A percentile compares a stretch with the other conserved stretches of the same genome.
Conservation (phyloP, 2,888 invertebrate species). For the Erebia aethiops region DNA sequence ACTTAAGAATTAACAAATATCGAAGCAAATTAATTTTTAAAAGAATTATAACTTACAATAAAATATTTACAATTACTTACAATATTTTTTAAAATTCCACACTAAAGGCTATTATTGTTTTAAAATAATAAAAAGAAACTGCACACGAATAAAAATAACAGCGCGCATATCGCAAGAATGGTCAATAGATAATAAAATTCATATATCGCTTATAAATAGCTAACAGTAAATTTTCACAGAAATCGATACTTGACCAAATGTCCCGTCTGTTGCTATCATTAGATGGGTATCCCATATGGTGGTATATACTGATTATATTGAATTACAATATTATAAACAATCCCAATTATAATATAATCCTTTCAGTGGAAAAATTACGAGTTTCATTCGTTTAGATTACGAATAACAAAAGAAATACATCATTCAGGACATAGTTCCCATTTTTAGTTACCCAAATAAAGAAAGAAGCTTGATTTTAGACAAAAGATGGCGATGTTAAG, state of each 20-base stretch:
- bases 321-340: background rate
- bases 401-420: too few species aligned
- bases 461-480: too few species aligned
- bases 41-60: too few species aligned
- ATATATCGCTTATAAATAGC: background rate
- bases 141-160: background rate
- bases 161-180: background rate
- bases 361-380: background rate
- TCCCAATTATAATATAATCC: background rate
- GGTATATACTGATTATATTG: background rate
- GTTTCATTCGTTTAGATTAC: too few species aligned
- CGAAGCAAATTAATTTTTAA: too few species aligned
- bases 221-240: constrained; percentile 1
- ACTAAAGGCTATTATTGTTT: too few species aligned
- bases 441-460: too few species aligned
- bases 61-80: too few species aligned
- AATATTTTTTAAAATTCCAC: too few species aligned
- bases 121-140: background rate
- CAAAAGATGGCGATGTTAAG: too few species aligned
- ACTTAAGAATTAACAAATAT: too few species aligned
- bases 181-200: background rate
- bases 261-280: constrained; percentile 9
- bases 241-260: constrained; percentile 21
- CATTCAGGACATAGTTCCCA: too few species aligned
- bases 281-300: background rate